Conservation (phyloP, 2,113 vertebrate genomes). For the Percina caprodes region DNA sequence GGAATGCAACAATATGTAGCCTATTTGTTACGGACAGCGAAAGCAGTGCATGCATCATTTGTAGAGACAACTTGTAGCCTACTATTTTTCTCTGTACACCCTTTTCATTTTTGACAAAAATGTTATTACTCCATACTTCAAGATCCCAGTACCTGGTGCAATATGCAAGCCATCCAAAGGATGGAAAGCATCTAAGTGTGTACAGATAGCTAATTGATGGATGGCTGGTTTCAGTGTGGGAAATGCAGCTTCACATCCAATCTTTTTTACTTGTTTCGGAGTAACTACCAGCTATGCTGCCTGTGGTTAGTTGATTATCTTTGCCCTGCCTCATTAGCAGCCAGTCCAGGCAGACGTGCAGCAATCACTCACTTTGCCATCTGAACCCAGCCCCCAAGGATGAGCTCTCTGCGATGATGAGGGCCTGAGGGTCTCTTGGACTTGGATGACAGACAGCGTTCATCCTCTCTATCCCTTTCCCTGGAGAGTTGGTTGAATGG, state of each 20-base stretch:
- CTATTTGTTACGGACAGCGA: background rate
- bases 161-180: background rate
- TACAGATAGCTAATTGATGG: slow-evolving; percentile 61
- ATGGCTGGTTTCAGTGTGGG: slow-evolving; percentile 56
- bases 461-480: slow-evolving; percentile 48
- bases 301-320: slow-evolving; percentile 70
- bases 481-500: slow-evolving; percentile 61
- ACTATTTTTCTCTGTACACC: background rate
- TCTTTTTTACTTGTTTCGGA: slow-evolving; percentile 69
- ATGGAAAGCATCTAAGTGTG: background rate
- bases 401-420: slow-evolving; percentile 53
- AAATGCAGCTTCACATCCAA: slow-evolving; percentile 57
- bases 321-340: slow-evolving; percentile 62
- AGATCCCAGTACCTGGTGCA: background rate
- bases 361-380: slow-evolving; percentile 66
- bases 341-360: slow-evolving; percentile 58
- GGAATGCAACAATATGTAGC: background rate
- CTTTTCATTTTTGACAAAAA: background rate
- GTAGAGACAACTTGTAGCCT: background rate
- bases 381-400: slow-evolving; percentile 47
- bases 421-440: slow-evolving; percentile 48
- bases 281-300: slow-evolving; percentile 49
- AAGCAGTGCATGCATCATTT: background rate
- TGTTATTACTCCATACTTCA: background rate
- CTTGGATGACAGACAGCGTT: slow-evolving; percentile 47